phyloP scores from a whole-genome alignment of 2,888 invertebrate genomes.

The Digitonthophagus gazella region DNA sequence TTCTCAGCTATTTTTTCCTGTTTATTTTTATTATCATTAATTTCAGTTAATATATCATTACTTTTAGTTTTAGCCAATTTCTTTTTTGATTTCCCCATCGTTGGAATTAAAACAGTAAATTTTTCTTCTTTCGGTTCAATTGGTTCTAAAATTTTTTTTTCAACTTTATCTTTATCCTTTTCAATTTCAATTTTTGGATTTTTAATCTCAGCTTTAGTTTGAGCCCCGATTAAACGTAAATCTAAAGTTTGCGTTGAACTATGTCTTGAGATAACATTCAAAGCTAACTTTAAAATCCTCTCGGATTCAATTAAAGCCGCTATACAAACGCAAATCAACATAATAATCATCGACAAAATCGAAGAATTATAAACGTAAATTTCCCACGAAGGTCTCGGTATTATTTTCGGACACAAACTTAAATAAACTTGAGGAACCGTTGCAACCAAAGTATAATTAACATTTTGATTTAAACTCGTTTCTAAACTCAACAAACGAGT shows the following conservation, averaged over 20 bases:
- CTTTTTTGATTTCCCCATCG: conserved; percentile 45
- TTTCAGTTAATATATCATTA: conserved; percentile 34
- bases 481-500: conserved; percentile 62
- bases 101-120: conserved; percentile 43
- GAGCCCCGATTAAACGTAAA: conserved; percentile 58
- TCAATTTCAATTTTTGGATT: conserved; percentile 34
- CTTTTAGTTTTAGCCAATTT: conserved; percentile 43
- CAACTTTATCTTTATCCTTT: conserved; percentile 38
- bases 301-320: conserved; percentile 72
- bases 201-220: conserved; percentile 48
- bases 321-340: conserved; percentile 64
- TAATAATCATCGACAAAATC: conserved; percentile 58
- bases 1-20: conserved; percentile 24
- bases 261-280: conserved; percentile 50
- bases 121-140: conserved; percentile 47
- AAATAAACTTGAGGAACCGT: conserved; percentile 62
- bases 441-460: conserved; percentile 70
- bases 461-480: conserved; percentile 60
- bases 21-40: conserved; percentile 27
- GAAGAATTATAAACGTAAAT: conserved; percentile 62
- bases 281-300: conserved; percentile 59
- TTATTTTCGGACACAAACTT: conserved; percentile 64
- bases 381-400: conserved; percentile 79
- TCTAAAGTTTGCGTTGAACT: conserved; percentile 60
- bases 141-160: conserved; percentile 39